Evolutionary conservation across 2,888 invertebrate genomes (phyloP).

Genomic region (Eupithecia pulchellata): DNA sequence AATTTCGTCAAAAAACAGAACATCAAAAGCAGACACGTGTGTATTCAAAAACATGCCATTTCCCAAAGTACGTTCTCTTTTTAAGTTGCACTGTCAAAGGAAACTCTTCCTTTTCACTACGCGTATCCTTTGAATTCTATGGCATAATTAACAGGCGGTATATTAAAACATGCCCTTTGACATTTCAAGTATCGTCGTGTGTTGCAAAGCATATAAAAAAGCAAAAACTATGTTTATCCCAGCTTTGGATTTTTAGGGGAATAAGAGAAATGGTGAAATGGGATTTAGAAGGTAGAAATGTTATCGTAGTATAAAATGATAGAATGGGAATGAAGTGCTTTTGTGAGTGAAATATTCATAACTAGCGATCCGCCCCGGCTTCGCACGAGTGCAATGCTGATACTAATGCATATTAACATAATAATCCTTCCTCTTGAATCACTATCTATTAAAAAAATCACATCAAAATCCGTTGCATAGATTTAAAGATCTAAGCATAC

Average conservation of each 20-base stretch:
- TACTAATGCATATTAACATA: no score
- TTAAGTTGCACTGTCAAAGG: slow-evolving; percentile 74
- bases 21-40: slow-evolving; percentile 36
- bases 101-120: slow-evolving; percentile 79
- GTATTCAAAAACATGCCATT: slow-evolving; percentile 36
- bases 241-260: neutral
- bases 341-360: neutral
- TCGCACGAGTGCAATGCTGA: no score
- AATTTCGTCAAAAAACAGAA: slow-evolving; percentile 19
- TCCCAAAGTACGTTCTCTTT: slow-evolving; percentile 50
- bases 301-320: neutral
- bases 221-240: neutral
- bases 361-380: no score
- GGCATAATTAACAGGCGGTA: slow-evolving; percentile 74
- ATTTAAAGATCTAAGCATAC: no score
- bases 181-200: slow-evolving; percentile 66
- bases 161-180: slow-evolving; percentile 71
- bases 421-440: no score
- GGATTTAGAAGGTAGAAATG: neutral
- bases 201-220: neutral
- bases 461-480: no score
- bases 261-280: neutral
- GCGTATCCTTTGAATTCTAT: slow-evolving; percentile 59
- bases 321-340: neutral
- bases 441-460: no score